Base-by-base conservation (phyloP, 2,797 vertebrate genomes). In the Thripadectes ignobilis region DNA sequence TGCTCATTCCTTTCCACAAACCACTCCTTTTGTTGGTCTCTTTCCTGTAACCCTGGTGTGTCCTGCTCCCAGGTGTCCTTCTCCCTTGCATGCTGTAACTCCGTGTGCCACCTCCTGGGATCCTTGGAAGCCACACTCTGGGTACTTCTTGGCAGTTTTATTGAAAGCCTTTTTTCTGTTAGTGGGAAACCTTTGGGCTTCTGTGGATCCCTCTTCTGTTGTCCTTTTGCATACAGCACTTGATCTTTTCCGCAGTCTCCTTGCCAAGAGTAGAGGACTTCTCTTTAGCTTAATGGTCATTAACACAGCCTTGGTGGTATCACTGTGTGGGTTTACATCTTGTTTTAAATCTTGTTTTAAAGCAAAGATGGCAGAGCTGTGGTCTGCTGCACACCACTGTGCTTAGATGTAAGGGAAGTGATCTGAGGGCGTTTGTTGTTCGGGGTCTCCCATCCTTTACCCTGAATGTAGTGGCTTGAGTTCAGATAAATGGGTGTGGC, bases 331-430 rank as follows among this genome's bases (percentile, higher is more conserved):
- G 43, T 75, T 62, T 43, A 21, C 21, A 24, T 36, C 63, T 78
- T 58, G 8, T 29, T 71, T 81, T 86, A 73, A 34, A 24, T 29
- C 49, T 72, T 46, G 18, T 39, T 32, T 67, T 57, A 69, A 39
- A 73, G 67, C 59, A 49, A 3, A 7, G 9, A 5, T 32, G 48
- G 46, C n/a, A 52, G 75, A 69, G 46, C 51, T 5, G 5, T 57
- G 59, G 12, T 49, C 16, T 2, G 6, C 49, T 59, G 0, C 12
- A 30, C 30, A 7, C 38, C 1, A 0, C 14, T 65, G 29, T 23
- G 61, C 59, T 73, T 57, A 46, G 52, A 29, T 12, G 8, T 8
- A 15, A 38, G 19, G n/a, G 45, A 45, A 54, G 32, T 6, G 4
- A 29, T 73, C 38, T 3, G 24, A 41, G 46, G 14, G 24, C 27